Evolutionary conservation across 1,140 invertebrate species (phyloP).

Genomic region (Pseudachorutes palmiensis): DNA sequence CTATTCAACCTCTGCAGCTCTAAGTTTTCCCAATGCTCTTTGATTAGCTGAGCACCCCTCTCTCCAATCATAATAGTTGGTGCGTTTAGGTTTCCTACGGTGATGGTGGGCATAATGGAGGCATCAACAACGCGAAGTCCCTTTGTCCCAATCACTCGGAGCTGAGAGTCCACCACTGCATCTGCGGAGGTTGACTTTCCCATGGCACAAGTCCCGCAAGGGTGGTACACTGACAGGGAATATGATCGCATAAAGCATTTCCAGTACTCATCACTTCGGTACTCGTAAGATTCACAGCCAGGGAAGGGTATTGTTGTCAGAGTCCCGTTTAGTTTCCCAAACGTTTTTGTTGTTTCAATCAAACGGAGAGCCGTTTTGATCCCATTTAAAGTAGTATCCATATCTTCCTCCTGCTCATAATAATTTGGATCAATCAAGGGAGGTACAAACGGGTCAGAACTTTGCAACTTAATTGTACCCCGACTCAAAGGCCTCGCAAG

Average conservation of each 20-base stretch:
- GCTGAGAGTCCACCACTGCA: neutral
- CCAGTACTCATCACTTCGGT: neutral
- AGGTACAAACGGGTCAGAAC: neutral
- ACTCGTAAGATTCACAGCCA: neutral
- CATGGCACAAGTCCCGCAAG: neutral
- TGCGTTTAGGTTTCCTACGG: slow-evolving; percentile 5
- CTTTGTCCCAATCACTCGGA: slow-evolving; percentile 7
- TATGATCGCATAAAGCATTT: neutral
- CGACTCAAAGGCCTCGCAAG: slow-evolving; percentile 14
- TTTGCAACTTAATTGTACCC: slow-evolving; percentile 7
- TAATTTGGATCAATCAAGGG: slow-evolving; percentile 24
- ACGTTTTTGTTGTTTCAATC: slow-evolving; percentile 21
- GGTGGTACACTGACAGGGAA: neutral
- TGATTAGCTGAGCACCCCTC: neutral
- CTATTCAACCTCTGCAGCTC: neutral
- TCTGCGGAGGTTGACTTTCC: neutral
- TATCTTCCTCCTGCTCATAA: slow-evolving; percentile 22
- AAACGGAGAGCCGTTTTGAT: slow-evolving; percentile 22
- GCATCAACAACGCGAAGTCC: slow-evolving; percentile 13
- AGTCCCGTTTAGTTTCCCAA: too few species aligned
- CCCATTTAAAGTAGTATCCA: slow-evolving; percentile 12
- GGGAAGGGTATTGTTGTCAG: neutral
- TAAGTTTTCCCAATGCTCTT: neutral
- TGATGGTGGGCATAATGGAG: slow-evolving; percentile 9
- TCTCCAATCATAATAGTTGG: neutral